phyloP scores from a whole-genome alignment of 2,113 vertebrate genomes.

The Tragulus kanchil region DNA sequence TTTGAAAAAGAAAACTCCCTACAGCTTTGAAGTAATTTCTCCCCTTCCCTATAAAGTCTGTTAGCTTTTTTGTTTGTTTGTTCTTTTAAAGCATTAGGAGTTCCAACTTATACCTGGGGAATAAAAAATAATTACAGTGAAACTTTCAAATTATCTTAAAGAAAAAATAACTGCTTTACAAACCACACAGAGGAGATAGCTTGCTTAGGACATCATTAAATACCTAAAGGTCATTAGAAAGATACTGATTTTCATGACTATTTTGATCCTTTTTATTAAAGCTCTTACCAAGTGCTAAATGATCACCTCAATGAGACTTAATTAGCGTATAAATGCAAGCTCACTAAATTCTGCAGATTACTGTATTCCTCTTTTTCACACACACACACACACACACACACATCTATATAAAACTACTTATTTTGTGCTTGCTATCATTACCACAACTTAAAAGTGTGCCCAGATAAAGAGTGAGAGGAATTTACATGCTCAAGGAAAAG shows the following conservation, averaged over 20 bases:
- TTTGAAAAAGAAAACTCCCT: constrained; percentile 42
- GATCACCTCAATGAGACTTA: constrained; percentile 18
- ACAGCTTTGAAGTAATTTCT: background rate
- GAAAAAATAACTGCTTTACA: constrained; percentile 54
- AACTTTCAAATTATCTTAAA: constrained; percentile 46
- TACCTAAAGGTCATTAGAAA: constrained; percentile 42
- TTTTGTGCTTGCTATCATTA: constrained; percentile 44
- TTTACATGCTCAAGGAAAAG: constrained; percentile 24
- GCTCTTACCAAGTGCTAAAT: constrained; percentile 18
- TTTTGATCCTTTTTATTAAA: constrained; percentile 57
- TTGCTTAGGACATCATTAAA: constrained; percentile 30
- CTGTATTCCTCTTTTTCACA: background rate
- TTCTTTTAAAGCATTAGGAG: background rate
- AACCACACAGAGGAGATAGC: constrained; percentile 18
- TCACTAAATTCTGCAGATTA: background rate
- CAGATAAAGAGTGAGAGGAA: background rate
- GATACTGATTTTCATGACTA: constrained; percentile 52
- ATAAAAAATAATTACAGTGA: constrained; percentile 56
- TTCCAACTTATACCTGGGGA: background rate
- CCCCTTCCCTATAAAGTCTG: background rate
- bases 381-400: background rate
- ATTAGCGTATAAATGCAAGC: background rate
- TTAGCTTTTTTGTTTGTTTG: background rate
- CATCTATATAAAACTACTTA: background rate
- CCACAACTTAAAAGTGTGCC: background rate